Conservation (phyloP, 2,797 vertebrate genomes). For the Ispidina lecontei region DNA sequence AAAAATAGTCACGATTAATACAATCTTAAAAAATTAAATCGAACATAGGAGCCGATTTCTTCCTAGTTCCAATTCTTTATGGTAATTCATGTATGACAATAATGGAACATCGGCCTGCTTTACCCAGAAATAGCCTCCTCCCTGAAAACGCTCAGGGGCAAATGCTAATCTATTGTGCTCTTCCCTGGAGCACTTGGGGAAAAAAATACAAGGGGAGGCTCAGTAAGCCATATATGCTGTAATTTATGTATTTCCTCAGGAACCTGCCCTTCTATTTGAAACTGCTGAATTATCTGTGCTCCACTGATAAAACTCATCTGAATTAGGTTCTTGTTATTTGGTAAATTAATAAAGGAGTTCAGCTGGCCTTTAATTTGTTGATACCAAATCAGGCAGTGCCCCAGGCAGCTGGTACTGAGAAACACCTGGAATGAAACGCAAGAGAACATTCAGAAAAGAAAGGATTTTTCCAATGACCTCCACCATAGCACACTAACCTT, state of each 20-base stretch:
- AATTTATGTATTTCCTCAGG: background rate
- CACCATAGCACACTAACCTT: background rate
- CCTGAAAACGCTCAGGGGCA: background rate
- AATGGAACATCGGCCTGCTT: background rate
- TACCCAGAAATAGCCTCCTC: background rate
- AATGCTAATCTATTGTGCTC: background rate
- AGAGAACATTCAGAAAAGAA: background rate
- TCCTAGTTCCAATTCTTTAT: background rate
- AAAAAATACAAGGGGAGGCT: background rate
- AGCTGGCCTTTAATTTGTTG: background rate
- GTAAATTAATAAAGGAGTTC: background rate
- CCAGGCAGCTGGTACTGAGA: background rate
- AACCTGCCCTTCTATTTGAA: background rate
- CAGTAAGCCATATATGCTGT: background rate
- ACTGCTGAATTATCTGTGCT: background rate
- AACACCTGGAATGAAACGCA: background rate
- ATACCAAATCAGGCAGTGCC: background rate
- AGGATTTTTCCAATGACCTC: background rate
- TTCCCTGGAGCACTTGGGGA: background rate
- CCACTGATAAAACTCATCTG: background rate
- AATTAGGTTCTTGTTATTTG: background rate
- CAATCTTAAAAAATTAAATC: background rate
- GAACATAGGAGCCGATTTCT: background rate
- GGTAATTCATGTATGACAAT: background rate
- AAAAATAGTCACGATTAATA: background rate